Evolutionary conservation across 1,140 invertebrate species (phyloP).

Genomic region (Calycopis cecrops): DNA sequence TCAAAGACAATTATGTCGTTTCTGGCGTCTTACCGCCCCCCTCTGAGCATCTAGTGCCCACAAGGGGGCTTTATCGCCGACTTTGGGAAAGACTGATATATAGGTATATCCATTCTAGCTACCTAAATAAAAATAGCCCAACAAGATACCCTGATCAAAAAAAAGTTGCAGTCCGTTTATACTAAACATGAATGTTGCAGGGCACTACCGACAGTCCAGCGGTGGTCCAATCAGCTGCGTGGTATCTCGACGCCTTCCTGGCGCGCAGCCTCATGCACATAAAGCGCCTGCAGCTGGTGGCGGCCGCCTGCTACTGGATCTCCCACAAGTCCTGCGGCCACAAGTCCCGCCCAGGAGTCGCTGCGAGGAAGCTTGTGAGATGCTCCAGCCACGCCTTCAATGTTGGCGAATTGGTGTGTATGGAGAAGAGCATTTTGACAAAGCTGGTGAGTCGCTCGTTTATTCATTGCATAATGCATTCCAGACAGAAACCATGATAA

Average conservation of each 20-base stretch:
- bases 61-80: too few species aligned
- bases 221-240: slow-evolving; percentile 40
- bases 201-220: slow-evolving; percentile 39
- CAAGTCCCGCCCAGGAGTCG: not conserved
- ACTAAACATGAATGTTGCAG: slow-evolving; percentile 25
- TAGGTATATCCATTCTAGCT: too few species aligned
- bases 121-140: too few species aligned
- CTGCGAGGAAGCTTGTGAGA: slow-evolving; percentile 36
- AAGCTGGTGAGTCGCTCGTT: slow-evolving; percentile 38
- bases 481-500: too few species aligned
- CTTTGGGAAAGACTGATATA: too few species aligned
- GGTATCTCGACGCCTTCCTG: slow-evolving; percentile 46
- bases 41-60: too few species aligned
- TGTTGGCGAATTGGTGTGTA: slow-evolving; percentile 25
- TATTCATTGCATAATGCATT: too few species aligned
- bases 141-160: too few species aligned
- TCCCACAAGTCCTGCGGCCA: slow-evolving; percentile 47
- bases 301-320: slow-evolving; percentile 55
- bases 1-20: too few species aligned
- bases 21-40: too few species aligned
- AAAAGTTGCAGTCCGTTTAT: too few species aligned
- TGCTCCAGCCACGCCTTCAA: slow-evolving; percentile 36
- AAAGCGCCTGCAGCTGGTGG: slow-evolving; percentile 41
- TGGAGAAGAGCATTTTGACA: slow-evolving; percentile 40
- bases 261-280: slow-evolving; percentile 21